Conservation (phyloP, 1,140 invertebrate species). For the Orussus abietinus region DNA sequence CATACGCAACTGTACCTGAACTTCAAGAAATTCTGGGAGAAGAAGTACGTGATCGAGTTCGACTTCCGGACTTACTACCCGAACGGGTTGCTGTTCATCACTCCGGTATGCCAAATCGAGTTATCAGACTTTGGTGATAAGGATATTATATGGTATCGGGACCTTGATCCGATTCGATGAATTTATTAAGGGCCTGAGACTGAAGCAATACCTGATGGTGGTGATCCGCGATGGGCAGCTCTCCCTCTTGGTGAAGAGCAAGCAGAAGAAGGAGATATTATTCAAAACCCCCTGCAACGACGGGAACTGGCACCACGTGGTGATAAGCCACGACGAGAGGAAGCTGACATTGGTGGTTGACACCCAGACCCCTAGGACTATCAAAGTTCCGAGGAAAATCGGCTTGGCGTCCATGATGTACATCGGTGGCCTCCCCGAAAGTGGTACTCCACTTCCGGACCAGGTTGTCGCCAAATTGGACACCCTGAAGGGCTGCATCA, state of each 20-base stretch:
- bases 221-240: conserved; percentile 70
- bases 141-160: neutral
- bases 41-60: conserved; percentile 72
- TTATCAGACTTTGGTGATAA: too few species aligned
- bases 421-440: conserved; percentile 72
- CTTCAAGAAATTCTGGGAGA: conserved; percentile 62
- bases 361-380: conserved; percentile 57
- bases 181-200: conserved; percentile 58
- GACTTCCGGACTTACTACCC: conserved; percentile 83
- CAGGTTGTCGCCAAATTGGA: conserved; percentile 64
- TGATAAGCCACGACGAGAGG: conserved; percentile 59
- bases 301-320: conserved; percentile 79
- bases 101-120: conserved; percentile 63
- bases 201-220: conserved; percentile 71
- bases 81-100: conserved; percentile 75
- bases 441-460: conserved; percentile 52
- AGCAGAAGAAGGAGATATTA: conserved; percentile 61
- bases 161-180: neutral
- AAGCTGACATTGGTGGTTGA: conserved; percentile 69
- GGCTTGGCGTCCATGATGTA: conserved; percentile 69
- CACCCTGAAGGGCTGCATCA: conserved; percentile 79
- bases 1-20: conserved; percentile 67
- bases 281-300: conserved; percentile 68
- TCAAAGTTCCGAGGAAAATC: conserved; percentile 66
- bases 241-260: conserved; percentile 63